Evolutionary conservation across 2,797 vertebrate species (phyloP).

Genomic region (Acanthis flammea): DNA sequence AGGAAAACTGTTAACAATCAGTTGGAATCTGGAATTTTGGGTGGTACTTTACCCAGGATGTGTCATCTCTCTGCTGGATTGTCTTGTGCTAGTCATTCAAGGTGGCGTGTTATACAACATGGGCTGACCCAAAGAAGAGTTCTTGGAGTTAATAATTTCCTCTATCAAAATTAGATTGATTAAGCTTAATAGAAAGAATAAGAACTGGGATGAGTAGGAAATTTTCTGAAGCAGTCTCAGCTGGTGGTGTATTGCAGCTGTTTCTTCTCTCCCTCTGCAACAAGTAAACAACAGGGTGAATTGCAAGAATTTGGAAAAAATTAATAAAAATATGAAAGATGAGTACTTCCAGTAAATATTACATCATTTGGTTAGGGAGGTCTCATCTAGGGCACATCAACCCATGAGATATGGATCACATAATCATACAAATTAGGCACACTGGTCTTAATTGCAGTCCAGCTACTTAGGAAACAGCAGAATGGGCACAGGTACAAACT

Average conservation of each 20-base stretch:
- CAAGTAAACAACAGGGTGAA: neutral
- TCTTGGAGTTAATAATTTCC: neutral
- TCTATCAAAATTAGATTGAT: neutral
- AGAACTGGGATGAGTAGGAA: neutral
- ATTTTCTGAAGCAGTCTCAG: neutral
- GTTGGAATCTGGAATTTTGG: neutral
- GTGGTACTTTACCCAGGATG: neutral
- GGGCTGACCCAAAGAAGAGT: neutral
- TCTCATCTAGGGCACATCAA: neutral
- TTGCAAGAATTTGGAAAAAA: neutral
- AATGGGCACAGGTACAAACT: neutral
- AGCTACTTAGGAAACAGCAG: neutral
- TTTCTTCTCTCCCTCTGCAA: neutral
- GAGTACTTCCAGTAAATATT: neutral
- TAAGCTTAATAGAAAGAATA: neutral
- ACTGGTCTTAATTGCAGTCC: neutral
- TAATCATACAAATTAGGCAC: neutral
- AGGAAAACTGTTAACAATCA: neutral
- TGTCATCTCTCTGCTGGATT: neutral
- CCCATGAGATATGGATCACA: neutral
- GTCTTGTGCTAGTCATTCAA: neutral
- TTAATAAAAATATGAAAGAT: neutral
- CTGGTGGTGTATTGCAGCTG: neutral
- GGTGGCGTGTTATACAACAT: neutral
- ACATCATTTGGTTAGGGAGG: neutral